These are phyloP conservation scores for Notospermus geniculatus DNA, from an alignment of 1,140 invertebrate species.

Conservation along the genomic window DNA sequence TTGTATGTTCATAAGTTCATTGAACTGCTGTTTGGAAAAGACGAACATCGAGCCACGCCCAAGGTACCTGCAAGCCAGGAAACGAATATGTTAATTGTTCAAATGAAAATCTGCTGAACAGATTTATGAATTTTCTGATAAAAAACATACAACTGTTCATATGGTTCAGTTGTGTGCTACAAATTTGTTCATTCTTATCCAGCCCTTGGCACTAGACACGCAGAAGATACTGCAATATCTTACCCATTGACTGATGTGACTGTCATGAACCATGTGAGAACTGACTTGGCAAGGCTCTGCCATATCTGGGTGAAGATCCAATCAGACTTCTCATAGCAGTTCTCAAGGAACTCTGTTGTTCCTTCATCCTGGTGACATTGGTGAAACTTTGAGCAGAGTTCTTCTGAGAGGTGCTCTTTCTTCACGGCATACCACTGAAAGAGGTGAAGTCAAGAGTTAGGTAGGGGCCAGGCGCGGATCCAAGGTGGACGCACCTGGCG, in stretches of 20 bases:
- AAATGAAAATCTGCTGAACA: too few species aligned
- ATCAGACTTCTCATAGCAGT: slow-evolving; percentile 71
- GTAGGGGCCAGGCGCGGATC: too few species aligned
- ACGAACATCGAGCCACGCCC: slow-evolving; percentile 91
- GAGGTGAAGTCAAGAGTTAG: slow-evolving; percentile 12
- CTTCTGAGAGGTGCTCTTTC: slow-evolving; percentile 24
- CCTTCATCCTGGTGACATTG: slow-evolving; percentile 68
- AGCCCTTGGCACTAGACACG: too few species aligned
- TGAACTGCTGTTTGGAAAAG: slow-evolving; percentile 74
- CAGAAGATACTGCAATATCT: too few species aligned
- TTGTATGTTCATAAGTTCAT: slow-evolving; percentile 60
- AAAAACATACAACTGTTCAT: too few species aligned
- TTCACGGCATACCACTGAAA: slow-evolving; percentile 46
- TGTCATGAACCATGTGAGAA: slow-evolving; percentile 75
- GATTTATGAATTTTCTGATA: too few species aligned
- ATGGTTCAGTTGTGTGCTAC: too few species aligned
- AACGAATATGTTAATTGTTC: too few species aligned
- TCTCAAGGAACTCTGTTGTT: slow-evolving; percentile 69
- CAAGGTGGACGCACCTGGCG: too few species aligned
- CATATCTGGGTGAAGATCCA: slow-evolving; percentile 74
- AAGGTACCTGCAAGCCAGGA: slow-evolving; percentile 68
- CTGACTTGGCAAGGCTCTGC: slow-evolving; percentile 67
- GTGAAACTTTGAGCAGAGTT: slow-evolving; percentile 59
- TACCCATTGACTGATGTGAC: slow-evolving; percentile 82
- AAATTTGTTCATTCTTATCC: too few species aligned